Percentiles rank a stretch among this genome's conserved stretches.
Evolutionary conservation across 2,797 vertebrate species (phyloP).

Genomic region (Dicrostonyx torquatus): DNA sequence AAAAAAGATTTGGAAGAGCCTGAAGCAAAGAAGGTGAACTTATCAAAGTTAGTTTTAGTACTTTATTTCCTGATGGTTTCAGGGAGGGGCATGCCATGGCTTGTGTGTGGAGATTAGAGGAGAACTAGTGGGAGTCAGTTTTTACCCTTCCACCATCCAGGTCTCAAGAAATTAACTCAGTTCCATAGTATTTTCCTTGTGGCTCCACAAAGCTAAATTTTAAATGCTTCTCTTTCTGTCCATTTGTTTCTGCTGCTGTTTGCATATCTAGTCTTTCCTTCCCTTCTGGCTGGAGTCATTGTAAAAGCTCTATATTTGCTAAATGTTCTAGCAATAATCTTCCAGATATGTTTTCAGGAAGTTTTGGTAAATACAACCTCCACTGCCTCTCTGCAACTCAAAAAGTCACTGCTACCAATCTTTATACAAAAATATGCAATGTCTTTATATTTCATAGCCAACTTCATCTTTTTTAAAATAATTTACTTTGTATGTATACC

Average conservation of each 20-base stretch:
- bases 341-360: not conserved
- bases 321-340: not conserved
- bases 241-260: not conserved
- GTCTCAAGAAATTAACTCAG: not conserved
- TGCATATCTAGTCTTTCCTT: not conserved
- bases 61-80: not conserved
- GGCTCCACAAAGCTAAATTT: not conserved
- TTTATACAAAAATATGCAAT: not conserved
- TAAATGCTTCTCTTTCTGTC: not conserved
- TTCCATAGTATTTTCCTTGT: not conserved
- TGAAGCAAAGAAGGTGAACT: not conserved
- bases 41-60: not conserved
- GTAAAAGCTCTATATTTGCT: not conserved
- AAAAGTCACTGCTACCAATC: not conserved
- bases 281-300: not conserved
- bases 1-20: not conserved
- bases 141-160: not conserved
- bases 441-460: not conserved
- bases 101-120: not conserved
- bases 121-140: not conserved
- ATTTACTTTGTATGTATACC: slow-evolving; percentile 30
- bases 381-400: not conserved
- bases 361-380: not conserved
- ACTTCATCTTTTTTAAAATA: not conserved
- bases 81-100: not conserved